Conservation (phyloP, 92 coral and sea anemone genomes). For the Micromussa lordhowensis region DNA sequence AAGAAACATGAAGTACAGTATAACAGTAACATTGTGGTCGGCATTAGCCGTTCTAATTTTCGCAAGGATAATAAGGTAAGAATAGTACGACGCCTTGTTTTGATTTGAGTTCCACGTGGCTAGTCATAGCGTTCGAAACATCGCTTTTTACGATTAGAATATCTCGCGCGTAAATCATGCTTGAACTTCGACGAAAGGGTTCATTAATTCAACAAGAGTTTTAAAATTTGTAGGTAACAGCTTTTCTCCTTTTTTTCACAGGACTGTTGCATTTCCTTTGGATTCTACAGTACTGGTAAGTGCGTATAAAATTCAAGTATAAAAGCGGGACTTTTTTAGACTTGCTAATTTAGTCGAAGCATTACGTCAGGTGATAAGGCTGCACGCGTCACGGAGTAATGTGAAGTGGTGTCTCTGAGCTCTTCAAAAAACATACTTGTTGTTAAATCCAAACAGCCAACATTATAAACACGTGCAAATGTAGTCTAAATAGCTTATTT, state of each 20-base stretch:
- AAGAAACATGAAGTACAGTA: conserved; percentile 26
- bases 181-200: not conserved
- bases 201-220: not conserved
- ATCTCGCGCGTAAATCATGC: not conserved
- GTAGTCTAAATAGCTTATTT: conserved; percentile 18
- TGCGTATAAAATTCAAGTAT: not conserved
- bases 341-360: conserved; percentile 2
- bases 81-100: too few relatives aligned
- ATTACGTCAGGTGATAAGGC: conserved; percentile 30
- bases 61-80: conserved; percentile 19
- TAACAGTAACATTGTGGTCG: conserved; percentile 22
- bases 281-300: conserved; percentile 6
- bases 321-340: not conserved
- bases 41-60: conserved; percentile 25
- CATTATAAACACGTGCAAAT: not conserved
- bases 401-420: not conserved
- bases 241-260: conserved; percentile 1
- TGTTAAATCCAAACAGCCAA: not conserved
- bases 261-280: conserved; percentile 28
- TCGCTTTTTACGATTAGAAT: not conserved
- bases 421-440: not conserved
- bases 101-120: conserved; percentile 10
- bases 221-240: not conserved
- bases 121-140: not conserved
- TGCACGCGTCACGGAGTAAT: conserved; percentile 26